Percentiles rank a stretch among this genome's conserved stretches.
Evolutionary conservation across 2,113 vertebrate genomes (phyloP).

Genomic region (Hippoglossus stenolepis): DNA sequence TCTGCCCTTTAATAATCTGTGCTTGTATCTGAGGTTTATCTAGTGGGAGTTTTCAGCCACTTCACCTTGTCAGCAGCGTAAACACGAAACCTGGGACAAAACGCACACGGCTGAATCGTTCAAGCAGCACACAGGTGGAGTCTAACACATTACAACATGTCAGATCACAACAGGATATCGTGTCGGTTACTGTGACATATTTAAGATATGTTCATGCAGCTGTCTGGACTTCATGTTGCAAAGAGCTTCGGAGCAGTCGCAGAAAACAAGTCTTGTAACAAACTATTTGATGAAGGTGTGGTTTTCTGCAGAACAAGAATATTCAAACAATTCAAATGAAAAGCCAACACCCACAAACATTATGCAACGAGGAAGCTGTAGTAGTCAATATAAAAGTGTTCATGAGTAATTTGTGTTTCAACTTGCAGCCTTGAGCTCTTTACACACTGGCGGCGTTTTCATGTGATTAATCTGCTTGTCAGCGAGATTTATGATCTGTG

Average conservation of each 20-base stretch:
- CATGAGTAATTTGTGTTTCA: neutral
- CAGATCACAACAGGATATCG: too few relatives aligned
- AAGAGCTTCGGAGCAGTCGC: neutral
- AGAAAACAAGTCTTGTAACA: conserved; percentile 32
- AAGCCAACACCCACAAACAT: neutral
- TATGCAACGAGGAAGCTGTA: neutral
- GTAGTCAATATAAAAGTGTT: neutral
- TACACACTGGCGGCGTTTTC: neutral
- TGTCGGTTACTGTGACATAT: neutral
- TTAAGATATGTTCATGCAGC: neutral
- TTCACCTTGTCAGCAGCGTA: neutral
- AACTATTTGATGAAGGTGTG: conserved; percentile 41
- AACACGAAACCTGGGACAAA: neutral
- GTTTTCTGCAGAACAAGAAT: neutral
- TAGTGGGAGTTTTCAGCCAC: neutral
- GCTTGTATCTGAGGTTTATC: neutral
- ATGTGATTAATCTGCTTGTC: neutral
- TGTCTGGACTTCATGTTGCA: conserved; percentile 17
- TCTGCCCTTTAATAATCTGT: too few relatives aligned
- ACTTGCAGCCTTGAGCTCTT: neutral
- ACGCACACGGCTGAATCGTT: neutral
- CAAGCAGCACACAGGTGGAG: neutral
- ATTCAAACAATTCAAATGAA: conserved; percentile 1
- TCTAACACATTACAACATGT: neutral
- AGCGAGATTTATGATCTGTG: neutral